These are phyloP conservation scores for Halictus rubicundus DNA, from an alignment of 1,140 invertebrate genomes.

Conservation along the genomic window DNA sequence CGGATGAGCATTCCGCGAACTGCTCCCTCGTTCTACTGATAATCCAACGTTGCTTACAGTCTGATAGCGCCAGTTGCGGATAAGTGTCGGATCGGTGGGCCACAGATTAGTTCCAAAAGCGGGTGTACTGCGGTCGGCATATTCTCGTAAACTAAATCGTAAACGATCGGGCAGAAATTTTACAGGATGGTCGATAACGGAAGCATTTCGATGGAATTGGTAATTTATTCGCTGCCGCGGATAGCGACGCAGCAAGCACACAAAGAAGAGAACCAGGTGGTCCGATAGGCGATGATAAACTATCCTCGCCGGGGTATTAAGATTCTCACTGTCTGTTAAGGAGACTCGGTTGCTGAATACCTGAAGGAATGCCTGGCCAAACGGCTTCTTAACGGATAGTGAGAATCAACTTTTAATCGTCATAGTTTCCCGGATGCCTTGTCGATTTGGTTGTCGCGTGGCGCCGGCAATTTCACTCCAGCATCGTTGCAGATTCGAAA, in stretches of 20 bases:
- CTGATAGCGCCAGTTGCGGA: neutral
- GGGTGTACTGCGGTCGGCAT: no score
- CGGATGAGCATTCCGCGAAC: neutral
- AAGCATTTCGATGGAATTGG: no score
- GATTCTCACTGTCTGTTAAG: neutral
- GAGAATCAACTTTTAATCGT: neutral
- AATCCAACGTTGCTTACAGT: neutral
- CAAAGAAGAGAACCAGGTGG: no score
- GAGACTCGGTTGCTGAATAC: neutral
- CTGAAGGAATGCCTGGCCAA: neutral
- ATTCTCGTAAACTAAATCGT: no score
- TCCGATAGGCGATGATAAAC: neutral
- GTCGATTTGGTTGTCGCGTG: conserved; percentile 1
- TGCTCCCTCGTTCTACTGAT: neutral
- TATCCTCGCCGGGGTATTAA: neutral
- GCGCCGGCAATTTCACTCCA: neutral
- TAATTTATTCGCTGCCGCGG: no score
- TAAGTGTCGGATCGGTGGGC: neutral
- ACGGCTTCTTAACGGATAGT: neutral
- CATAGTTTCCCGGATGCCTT: neutral
- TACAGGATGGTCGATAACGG: no score
- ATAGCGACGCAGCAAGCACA: no score
- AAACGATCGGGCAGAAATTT: no score
- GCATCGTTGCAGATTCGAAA: neutral
- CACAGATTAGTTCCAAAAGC: no score